Evolutionary conservation across 2,797 vertebrate species (phyloP), one percentile per base, ranked within the genome.

Genomic region (Todus mexicanus): DNA sequence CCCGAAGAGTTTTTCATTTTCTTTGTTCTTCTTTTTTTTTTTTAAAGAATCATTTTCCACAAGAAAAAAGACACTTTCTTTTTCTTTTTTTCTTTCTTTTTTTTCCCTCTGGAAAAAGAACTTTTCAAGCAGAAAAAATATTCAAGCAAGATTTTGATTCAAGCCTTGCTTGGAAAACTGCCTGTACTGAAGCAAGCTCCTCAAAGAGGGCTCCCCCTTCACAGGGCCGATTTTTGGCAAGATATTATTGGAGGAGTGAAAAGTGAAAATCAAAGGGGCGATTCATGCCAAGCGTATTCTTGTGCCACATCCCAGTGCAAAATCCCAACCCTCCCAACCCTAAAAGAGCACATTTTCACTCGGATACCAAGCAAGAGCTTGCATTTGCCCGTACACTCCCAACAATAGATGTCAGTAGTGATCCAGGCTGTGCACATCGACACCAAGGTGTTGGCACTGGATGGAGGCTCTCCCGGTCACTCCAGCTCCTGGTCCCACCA

Each of bases 401-500:
- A 89, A 94, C 86, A 79, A 72, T 3, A 94, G 90, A 50, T 60
- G 89, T 75, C 94, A 93, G 89, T 9, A 96, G 92, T 0, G 77
- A 82, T 51, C 65, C 88, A 43, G 84, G 77, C 71, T 26, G 83
- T 5, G 37, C 61, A 6, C n/a, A 38, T 7, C 64, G 50, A 51
- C 2, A 1, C 35, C 14, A 6, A 15, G 6, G 16, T 13, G 29
- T 42, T 1, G 1, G 59, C 68, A 43, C 27, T 0, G 1, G 11
- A 19, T 1, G 0, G 29, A 2, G 2, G 33, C 59, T 57, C 38
- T 45, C 40, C 59, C 0, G 1, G 60, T 22, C 0, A 1, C 35
- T 57, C 61, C 1, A 2, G 26, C 18, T 83, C 25, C 63, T 16
- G 48, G 29, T 66, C 59, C 84, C 71, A 13, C 42, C 57, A 23